Evolutionary conservation across 1,140 invertebrate genomes (phyloP), one percentile per base, ranked within the genome.

Genomic region (Drosophila quadrilineata): DNA sequence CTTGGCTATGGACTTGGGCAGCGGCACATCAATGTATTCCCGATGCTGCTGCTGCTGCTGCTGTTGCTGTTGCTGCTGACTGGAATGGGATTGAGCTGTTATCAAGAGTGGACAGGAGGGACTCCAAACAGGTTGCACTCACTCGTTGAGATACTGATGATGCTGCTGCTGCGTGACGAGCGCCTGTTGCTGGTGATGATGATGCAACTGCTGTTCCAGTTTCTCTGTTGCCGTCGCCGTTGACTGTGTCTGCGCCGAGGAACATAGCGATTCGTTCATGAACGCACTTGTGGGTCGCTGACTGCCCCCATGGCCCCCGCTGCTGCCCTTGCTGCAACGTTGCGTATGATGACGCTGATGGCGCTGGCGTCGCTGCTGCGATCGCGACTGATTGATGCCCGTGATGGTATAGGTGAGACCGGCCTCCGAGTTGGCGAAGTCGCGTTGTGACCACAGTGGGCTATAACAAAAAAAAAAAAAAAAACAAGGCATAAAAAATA

Each of bases 21-120:
- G 71, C 24, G 89, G 89, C 16, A 90, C 87, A 64, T 90, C 89
- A n/a, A 90, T 90, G 19, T 89, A 90, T 48, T 90, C 88, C 2
- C 88, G 71, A 48, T 67, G 82, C 31, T 71, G 67, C 38, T 79
- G 57, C 12, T 49, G 68, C 31, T 74, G 60, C n/a, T n/a, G n/a
- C n/a, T n/a, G n/a, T n/a, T n/a, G n/a, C n/a, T n/a, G n/a, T n/a
- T n/a, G 40, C 40, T 43, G 40, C 22, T 3, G 19, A 35, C 48
- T 31, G 35, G 52, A 40, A 21, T 19, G 36, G 9, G 0, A 5
- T 10, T 21, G 38, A 10, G 1, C 22, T 22, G 17, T 6, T 28
- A 28, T 28, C 6, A 1, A 28, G 26, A 28, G 9, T 28, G 6
- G 26, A 28, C n/a, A n/a, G n/a, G n/a, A n/a, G n/a, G 9, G 24